Conservation (phyloP, 2,888 invertebrate genomes). For the Cephus rjabovi region DNA sequence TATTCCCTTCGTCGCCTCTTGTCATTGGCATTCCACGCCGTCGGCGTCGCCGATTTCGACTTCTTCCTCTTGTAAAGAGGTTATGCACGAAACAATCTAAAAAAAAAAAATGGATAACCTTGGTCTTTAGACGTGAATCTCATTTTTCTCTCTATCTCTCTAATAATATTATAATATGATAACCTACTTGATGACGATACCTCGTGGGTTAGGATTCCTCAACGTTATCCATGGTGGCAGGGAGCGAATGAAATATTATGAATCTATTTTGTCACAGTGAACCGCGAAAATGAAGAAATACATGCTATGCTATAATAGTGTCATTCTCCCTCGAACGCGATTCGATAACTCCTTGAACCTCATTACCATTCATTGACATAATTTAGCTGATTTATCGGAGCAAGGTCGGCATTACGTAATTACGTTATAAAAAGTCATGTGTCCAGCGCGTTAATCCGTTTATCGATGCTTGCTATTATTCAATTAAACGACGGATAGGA, state of each 20-base stretch:
- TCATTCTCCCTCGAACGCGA: neutral
- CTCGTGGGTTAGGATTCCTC: neutral
- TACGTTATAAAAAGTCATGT: neutral
- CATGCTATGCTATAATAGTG: neutral
- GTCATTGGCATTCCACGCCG: neutral
- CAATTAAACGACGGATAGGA: no score
- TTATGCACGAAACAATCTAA: neutral
- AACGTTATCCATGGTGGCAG: neutral
- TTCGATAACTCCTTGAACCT: constrained; percentile 4
- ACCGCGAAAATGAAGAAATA: neutral
- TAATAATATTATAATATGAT: neutral
- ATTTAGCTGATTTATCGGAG: neutral
- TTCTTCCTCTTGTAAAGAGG: neutral
- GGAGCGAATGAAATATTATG: neutral
- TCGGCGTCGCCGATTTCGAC: neutral
- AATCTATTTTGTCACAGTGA: neutral
- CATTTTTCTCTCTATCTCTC: neutral
- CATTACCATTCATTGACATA: neutral
- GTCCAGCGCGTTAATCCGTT: neutral
- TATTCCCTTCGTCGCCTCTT: neutral
- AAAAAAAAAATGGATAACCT: neutral
- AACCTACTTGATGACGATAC: neutral
- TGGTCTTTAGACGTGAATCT: neutral
- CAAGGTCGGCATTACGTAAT: neutral
- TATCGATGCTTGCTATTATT: neutral